Percentiles rank a stretch among this genome's conserved stretches.
Evolutionary conservation across 2,113 vertebrate genomes (phyloP).

Genomic region (Oncorhynchus tshawytscha): DNA sequence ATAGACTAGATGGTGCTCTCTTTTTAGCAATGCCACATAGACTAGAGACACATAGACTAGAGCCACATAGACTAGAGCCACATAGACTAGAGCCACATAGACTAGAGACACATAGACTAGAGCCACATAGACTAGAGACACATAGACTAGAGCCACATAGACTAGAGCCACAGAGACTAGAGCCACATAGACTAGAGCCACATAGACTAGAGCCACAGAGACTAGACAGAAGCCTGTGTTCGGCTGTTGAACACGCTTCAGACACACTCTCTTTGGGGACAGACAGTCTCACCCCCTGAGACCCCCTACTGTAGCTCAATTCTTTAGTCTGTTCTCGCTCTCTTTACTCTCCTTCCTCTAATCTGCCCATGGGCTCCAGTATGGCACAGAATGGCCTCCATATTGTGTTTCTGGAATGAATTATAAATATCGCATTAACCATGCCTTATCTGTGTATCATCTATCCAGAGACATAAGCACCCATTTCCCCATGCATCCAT

Average conservation of each 20-base stretch:
- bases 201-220: too few species aligned
- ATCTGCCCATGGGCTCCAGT: conserved; percentile 52
- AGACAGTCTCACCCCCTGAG: conserved; percentile 24
- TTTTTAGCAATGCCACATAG: too few species aligned
- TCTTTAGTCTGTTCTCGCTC: conserved; percentile 41
- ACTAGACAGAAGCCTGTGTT: too few species aligned
- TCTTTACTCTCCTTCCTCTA: conserved; percentile 29
- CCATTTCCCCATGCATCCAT: conserved; percentile 37
- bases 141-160: too few species aligned
- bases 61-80: too few species aligned
- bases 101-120: too few species aligned
- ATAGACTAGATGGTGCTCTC: too few species aligned
- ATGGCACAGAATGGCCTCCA: conserved; percentile 54
- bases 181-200: too few species aligned
- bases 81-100: too few species aligned
- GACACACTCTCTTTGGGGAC: conserved; percentile 13
- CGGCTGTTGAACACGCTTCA: background rate
- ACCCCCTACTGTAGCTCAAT: conserved; percentile 10
- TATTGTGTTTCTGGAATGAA: conserved; percentile 69
- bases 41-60: too few species aligned
- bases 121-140: too few species aligned
- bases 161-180: too few species aligned
- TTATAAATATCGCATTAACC: conserved; percentile 68
- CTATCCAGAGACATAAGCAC: conserved; percentile 58
- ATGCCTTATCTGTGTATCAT: conserved; percentile 55